Evolutionary conservation across 2,113 vertebrate species (phyloP), one percentile per base, ranked within the genome.

Genomic region (Irena cyanogastra): DNA sequence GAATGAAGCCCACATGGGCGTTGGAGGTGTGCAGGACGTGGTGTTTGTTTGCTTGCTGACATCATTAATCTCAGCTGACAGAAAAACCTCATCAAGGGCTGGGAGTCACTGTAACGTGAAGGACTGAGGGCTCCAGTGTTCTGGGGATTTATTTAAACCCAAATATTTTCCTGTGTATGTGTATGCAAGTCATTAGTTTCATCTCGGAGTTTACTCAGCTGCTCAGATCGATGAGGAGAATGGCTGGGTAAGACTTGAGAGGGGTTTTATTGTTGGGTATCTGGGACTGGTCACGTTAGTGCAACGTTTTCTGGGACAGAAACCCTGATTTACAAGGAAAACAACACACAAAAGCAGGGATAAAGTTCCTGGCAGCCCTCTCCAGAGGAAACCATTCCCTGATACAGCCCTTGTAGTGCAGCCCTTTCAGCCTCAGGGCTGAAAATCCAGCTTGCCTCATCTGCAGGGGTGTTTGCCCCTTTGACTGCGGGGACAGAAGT

Each of bases 321-420:
- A 50, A 60, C 37, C 35, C 65, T 81, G 92, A 84, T 94, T 94
- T 87, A 87, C 77, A 87, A 87, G 80, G 81, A 75, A 93, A 95
- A 91, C 89, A 94, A 54, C 42, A 30, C 64, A 77, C 85, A 59
- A 93, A 95, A 87, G 61, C 82, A 89, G 83, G 91, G 77, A 79
- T 92, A 53, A 94, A 83, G 18, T 41, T 93, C 53, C 80, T 97
- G 95, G 95, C 89, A 89, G 69, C 49, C 61, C 41, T 92, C n/a
- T 89, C 56, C 56, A 52, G 79, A 83, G 87, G 80, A 92, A 94
- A 44, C 64, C 18, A 11, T 89, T 68, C 71, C 68, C 50, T 3
- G 3, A 4, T 9, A 7, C 16, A 82, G 31, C 50, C 50, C 57
- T 19, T 6, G 3, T 50, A 84, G 49, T 2, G 56, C n/a, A 28